Evolutionary conservation across 1,140 invertebrate species (phyloP), one percentile per base, ranked within the genome.

Genomic region (Teleogryllus occipitalis): DNA sequence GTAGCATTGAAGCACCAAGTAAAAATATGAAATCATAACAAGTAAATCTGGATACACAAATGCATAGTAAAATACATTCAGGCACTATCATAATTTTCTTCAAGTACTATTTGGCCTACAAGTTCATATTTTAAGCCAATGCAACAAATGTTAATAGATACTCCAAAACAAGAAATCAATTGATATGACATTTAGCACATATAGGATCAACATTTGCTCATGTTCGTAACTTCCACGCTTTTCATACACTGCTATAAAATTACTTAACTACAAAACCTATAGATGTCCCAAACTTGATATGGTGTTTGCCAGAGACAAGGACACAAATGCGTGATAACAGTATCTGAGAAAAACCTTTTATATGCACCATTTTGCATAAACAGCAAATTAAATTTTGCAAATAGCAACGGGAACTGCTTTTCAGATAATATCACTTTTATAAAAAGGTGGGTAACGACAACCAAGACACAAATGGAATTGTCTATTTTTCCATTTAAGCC

Each of bases 21-120:
- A 65, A 65, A 65, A 65, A 65, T 65, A 65, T 65, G 54, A 65
- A 65, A 14, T 65, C 54, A 65, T 65, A 65, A 65, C 54, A 65
- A 39, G 27, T 39, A 39, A 65, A 65, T 65, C 54, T 65, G 54
- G 18, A 65, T 65, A 65, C 54, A 65, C 54, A 65, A 65, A 65
- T 65, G 54, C 54, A 65, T 65, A 65, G 10, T 65, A 65, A 65
- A 65, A 65, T 65, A 65, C 54, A 65, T 18, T 14, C 54, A 65
- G 54, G 18, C 54, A 65, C 54, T 65, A 65, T 18, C 10, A 65
- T 65, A 10, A 65, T 65, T 65, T 65, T 65, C 10, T 65, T 65
- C 54, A 65, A 65, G 54, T 65, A 65, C 54, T 65, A 18, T 18
- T 14, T 65, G 54, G 18, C 27, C 27, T 39, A 18, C 18, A 65